Evolutionary conservation across 2,888 invertebrate genomes (phyloP).

Genomic region (Panorpa germanica): DNA sequence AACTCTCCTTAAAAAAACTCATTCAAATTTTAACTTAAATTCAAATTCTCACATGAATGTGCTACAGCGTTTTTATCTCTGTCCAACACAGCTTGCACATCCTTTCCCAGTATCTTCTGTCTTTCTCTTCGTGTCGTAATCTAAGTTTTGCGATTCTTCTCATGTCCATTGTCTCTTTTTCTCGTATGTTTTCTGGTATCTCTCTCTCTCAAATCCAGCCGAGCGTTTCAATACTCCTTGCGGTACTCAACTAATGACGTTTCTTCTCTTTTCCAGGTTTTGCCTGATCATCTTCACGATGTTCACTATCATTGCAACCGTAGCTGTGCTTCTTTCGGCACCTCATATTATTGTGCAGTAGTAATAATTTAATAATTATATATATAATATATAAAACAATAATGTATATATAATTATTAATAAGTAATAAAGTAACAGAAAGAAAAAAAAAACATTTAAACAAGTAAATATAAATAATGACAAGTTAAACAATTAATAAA

Average conservation of each 20-base stretch:
- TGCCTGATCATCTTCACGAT: conserved; percentile 90
- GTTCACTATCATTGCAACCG: conserved; percentile 85
- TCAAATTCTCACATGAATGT: no score
- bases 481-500: conserved; percentile 8
- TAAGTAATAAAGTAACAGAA: conserved; percentile 9
- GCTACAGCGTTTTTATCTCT: no score
- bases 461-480: conserved; percentile 9
- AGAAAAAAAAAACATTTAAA: conserved; percentile 11
- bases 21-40: no score
- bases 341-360: conserved; percentile 92
- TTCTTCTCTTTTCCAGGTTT: conserved; percentile 36
- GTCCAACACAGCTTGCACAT: no score
- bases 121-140: no score
- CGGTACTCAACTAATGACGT: no score
- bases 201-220: background rate
- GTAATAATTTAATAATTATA: conserved; percentile 15
- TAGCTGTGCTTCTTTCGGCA: conserved; percentile 77
- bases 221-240: no score
- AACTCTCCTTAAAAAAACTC: no score
- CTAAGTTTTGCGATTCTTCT: background rate
- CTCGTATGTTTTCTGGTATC: conserved; percentile 1
- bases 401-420: conserved; percentile 6
- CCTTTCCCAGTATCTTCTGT: no score
- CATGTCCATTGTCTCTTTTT: background rate
- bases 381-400: conserved; percentile 8